Conservation (phyloP, 1,140 invertebrate species). For the Temnothorax longispinosus region DNA sequence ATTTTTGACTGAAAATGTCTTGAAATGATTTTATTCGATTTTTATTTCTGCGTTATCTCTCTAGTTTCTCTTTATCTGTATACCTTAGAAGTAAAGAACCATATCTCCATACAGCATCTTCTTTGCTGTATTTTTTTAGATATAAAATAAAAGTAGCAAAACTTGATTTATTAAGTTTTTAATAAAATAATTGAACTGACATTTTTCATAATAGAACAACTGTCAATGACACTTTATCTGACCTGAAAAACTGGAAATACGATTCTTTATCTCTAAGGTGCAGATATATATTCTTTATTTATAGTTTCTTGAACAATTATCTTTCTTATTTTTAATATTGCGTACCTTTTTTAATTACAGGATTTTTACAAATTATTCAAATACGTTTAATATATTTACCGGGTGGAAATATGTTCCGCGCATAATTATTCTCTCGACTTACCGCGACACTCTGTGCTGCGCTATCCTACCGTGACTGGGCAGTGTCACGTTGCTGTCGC, state of each 20-base stretch:
- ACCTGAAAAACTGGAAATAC: no score
- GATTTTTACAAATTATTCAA: neutral
- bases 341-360: neutral
- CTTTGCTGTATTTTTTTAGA: no score
- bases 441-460: constrained; percentile 86
- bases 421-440: constrained; percentile 56
- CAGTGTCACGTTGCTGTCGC: constrained; percentile 86
- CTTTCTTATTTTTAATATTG: neutral
- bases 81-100: no score
- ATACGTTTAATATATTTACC: neutral
- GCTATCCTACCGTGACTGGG: constrained; percentile 82
- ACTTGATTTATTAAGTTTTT: no score
- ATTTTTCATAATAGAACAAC: no score
- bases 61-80: neutral
- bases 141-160: no score
- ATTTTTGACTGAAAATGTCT: neutral
- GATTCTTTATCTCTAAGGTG: no score
- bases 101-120: no score
- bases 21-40: neutral
- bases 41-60: neutral
- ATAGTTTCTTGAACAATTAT: neutral
- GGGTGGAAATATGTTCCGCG: neutral
- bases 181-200: no score
- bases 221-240: no score
- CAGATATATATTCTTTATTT: no score